A percentile compares a stretch with the other conserved stretches of the same genome.
Conservation (phyloP, 2,113 vertebrate species). For the Platysternon megacephalum region DNA sequence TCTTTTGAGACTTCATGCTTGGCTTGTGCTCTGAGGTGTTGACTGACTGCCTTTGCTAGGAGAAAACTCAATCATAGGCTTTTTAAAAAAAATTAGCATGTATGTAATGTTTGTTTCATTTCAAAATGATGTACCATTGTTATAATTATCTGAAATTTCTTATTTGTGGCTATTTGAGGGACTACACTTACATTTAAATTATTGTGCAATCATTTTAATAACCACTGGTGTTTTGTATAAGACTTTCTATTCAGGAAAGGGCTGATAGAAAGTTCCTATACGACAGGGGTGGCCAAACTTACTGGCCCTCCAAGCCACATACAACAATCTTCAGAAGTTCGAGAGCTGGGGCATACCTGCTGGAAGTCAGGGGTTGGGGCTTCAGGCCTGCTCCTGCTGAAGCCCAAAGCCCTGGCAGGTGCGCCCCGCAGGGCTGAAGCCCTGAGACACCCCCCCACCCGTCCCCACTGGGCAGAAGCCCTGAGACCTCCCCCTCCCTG, state of each 20-base stretch:
- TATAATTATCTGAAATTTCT: slow-evolving; percentile 17
- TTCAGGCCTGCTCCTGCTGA: no score
- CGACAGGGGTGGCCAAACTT: no score
- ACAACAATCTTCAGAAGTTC: no score
- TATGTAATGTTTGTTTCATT: background rate
- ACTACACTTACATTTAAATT: background rate
- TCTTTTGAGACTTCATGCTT: slow-evolving; percentile 54
- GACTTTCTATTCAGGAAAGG: slow-evolving; percentile 9
- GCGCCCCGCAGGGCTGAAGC: no score
- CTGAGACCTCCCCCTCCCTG: no score
- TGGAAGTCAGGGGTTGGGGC: no score
- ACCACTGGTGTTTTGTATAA: background rate
- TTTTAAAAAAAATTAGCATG: background rate
- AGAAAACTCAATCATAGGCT: background rate
- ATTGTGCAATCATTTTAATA: background rate
- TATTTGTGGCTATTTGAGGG: slow-evolving; percentile 27
- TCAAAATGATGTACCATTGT: background rate
- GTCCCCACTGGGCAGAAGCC: no score
- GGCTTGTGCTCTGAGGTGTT: slow-evolving; percentile 21
- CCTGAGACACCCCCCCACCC: no score
- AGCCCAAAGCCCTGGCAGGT: no score
- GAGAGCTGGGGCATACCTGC: no score
- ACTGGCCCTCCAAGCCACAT: no score
- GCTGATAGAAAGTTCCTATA: slow-evolving; percentile 4
- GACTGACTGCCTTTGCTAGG: slow-evolving; percentile 37